A percentile compares a stretch with the other conserved stretches of the same genome.
These are phyloP conservation scores for Pseudomyrmex concolor DNA, from an alignment of 1,140 invertebrate genomes.

Conservation along the genomic window DNA sequence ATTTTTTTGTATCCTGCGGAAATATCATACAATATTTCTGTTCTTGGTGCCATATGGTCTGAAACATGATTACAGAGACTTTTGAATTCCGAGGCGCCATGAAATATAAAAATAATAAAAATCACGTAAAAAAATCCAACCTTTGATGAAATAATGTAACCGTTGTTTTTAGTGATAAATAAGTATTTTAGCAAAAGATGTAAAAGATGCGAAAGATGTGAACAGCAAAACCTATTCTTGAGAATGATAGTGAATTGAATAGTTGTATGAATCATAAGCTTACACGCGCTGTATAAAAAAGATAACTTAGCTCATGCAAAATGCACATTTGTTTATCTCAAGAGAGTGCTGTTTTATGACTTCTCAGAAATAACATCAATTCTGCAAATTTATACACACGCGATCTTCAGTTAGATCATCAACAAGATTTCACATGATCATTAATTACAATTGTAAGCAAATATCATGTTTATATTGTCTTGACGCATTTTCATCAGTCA, in stretches of 20 bases:
- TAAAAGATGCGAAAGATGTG: not conserved
- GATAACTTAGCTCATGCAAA: constrained; percentile 26
- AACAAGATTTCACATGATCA: not conserved
- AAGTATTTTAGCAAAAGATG: not conserved
- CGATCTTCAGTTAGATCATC: not conserved
- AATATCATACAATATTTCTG: constrained; percentile 42
- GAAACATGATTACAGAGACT: constrained; percentile 25
- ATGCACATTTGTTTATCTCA: not conserved
- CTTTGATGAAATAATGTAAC: too few species aligned
- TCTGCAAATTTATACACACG: not conserved
- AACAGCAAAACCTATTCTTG: not conserved
- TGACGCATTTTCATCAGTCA: not conserved
- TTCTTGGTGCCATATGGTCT: constrained; percentile 35
- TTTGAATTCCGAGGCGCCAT: not conserved
- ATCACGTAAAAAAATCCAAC: too few species aligned
- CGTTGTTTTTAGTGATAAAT: too few species aligned
- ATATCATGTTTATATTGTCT: not conserved
- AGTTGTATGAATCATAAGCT: constrained; percentile 4
- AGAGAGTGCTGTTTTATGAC: not conserved
- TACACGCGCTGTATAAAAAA: not conserved
- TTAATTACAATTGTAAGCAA: not conserved
- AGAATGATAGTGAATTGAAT: not conserved
- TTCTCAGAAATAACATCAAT: not conserved
- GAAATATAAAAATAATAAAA: constrained; percentile 9
- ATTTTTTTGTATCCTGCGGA: constrained; percentile 48